phyloP scores from a whole-genome alignment of 2,113 vertebrate species.

The Rhabdornis inornatus region DNA sequence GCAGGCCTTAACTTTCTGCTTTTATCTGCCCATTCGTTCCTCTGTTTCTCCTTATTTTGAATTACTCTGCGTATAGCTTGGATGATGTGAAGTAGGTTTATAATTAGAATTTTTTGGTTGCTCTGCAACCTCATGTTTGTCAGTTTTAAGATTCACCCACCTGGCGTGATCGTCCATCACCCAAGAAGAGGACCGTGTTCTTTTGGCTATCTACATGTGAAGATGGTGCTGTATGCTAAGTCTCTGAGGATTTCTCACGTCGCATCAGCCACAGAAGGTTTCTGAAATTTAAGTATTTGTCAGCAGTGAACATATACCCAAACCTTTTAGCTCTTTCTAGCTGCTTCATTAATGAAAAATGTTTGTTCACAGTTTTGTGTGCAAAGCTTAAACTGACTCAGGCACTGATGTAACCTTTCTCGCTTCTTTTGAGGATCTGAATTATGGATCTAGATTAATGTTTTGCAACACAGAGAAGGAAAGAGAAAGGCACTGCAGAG shows the following conservation, averaged over 20 bases:
- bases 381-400: background rate
- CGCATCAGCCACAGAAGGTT: background rate
- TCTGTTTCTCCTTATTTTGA: background rate
- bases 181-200: background rate
- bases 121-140: background rate
- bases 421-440: background rate
- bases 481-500: background rate
- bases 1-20: background rate
- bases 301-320: background rate
- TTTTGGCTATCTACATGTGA: background rate
- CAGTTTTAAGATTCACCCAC: background rate
- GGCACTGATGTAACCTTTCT: background rate
- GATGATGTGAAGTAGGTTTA: background rate
- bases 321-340: background rate
- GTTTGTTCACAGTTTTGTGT: background rate
- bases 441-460: background rate
- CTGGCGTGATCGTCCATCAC: no score
- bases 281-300: constrained; percentile 30
- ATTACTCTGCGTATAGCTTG: background rate
- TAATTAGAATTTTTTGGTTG: background rate
- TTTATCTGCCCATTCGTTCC: background rate
- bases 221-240: background rate
- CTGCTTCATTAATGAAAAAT: constrained; percentile 14
- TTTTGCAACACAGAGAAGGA: background rate
- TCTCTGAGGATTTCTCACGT: background rate